phyloP scores from a whole-genome alignment of 2,888 invertebrate species.

The Xestia ashworthii region DNA sequence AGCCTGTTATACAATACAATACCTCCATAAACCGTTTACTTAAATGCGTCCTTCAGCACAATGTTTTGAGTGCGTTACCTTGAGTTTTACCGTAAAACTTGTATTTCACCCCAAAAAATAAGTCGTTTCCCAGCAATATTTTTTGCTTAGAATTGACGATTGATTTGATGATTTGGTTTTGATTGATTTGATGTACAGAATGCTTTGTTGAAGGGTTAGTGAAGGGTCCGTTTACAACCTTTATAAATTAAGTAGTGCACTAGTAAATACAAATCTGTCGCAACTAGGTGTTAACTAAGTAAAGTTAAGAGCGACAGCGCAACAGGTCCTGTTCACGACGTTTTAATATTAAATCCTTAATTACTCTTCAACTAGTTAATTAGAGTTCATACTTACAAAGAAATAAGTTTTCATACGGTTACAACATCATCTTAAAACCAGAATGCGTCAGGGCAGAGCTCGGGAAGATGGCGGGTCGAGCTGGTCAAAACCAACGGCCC shows the following conservation, averaged over 20 bases:
- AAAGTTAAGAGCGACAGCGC: not conserved
- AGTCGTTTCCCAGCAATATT: too few relatives aligned
- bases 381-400: not conserved
- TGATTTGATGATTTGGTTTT: too few relatives aligned
- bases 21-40: too few relatives aligned
- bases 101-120: too few relatives aligned
- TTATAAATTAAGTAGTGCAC: constrained; percentile 7
- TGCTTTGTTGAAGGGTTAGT: too few relatives aligned
- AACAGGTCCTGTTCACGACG: constrained; percentile 8
- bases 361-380: constrained; percentile 3
- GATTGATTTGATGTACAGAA: too few relatives aligned
- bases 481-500: not conserved
- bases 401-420: not conserved
- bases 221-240: too few relatives aligned
- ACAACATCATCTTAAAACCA: not conserved
- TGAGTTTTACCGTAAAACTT: too few relatives aligned
- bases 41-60: too few relatives aligned
- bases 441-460: not conserved
- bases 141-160: too few relatives aligned
- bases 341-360: constrained; percentile 15
- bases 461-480: not conserved
- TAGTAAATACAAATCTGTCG: not conserved
- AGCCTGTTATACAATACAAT: too few relatives aligned
- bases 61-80: too few relatives aligned
- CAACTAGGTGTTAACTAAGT: not conserved